A percentile compares a stretch with the other conserved stretches of the same genome.
These are phyloP conservation scores for Dynastes grantii DNA, from an alignment of 2,888 invertebrate genomes.

Conservation along the genomic window DNA sequence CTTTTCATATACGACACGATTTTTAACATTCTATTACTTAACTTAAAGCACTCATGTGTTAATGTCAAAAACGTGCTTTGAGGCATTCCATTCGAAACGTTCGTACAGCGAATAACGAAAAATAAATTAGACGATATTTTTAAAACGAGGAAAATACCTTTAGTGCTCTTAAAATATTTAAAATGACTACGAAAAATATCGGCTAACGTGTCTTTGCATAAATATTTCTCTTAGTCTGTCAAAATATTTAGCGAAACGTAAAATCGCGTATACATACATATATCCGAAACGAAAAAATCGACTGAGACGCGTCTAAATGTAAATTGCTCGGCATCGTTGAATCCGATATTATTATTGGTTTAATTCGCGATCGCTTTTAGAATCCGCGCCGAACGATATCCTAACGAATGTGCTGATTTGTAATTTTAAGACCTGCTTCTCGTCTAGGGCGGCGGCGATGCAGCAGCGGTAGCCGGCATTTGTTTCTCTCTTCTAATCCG, in stretches of 20 bases:
- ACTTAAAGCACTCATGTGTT: no score
- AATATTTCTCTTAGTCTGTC: constrained; percentile 42
- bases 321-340: neutral
- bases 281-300: neutral
- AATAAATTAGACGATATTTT: constrained; percentile 25
- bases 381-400: constrained; percentile 5
- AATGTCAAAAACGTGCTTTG: no score
- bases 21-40: no score
- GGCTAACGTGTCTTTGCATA: constrained; percentile 27
- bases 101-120: neutral
- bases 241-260: constrained; percentile 43
- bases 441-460: constrained; percentile 10
- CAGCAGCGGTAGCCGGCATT: constrained; percentile 7
- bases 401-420: constrained; percentile 25
- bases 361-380: constrained; percentile 16
- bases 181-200: constrained; percentile 35
- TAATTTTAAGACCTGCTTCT: constrained; percentile 21
- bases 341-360: neutral
- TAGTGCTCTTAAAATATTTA: constrained; percentile 34
- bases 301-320: neutral
- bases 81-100: no score
- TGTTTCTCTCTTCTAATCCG: constrained; percentile 7
- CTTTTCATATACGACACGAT: no score
- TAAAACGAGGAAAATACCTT: constrained; percentile 8
- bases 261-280: constrained; percentile 1